Conservation (phyloP, 2,113 vertebrate genomes). For the Nansenia antarctica region DNA sequence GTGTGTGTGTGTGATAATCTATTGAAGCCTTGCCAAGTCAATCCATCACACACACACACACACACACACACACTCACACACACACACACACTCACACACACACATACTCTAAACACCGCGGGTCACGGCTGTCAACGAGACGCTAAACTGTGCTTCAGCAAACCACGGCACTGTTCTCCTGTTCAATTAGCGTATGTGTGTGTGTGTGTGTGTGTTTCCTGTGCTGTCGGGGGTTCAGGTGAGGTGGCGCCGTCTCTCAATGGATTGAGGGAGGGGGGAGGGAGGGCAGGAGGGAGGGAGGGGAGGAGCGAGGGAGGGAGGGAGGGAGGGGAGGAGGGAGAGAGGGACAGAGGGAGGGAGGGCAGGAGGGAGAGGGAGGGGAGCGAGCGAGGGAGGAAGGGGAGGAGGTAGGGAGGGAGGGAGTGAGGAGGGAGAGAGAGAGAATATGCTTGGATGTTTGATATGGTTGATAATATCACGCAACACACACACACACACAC, state of each 20-base stretch:
- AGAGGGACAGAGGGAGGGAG: neutral
- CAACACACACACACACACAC: too few species aligned
- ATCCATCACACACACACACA: neutral
- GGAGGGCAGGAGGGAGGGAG: neutral
- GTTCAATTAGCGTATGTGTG: neutral
- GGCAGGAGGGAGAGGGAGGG: too few species aligned
- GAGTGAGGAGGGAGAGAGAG: neutral
- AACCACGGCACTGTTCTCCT: neutral
- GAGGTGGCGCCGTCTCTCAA: too few species aligned
- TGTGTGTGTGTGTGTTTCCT: neutral
- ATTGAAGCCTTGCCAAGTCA: too few species aligned
- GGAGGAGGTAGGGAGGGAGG: neutral
- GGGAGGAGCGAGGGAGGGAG: neutral
- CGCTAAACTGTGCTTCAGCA: neutral
- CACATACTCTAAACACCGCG: neutral
- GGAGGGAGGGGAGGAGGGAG: neutral
- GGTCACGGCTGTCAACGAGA: neutral
- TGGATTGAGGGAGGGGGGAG: neutral
- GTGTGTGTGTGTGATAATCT: conserved; percentile 26
- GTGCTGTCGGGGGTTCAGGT: too few species aligned
- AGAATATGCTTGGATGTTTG: too few species aligned
- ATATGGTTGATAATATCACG: too few species aligned
- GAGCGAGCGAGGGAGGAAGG: neutral
- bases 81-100: neutral
- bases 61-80: neutral